Base-by-base conservation (phyloP, 2,113 vertebrate species). In the Festucalex cinctus region DNA sequence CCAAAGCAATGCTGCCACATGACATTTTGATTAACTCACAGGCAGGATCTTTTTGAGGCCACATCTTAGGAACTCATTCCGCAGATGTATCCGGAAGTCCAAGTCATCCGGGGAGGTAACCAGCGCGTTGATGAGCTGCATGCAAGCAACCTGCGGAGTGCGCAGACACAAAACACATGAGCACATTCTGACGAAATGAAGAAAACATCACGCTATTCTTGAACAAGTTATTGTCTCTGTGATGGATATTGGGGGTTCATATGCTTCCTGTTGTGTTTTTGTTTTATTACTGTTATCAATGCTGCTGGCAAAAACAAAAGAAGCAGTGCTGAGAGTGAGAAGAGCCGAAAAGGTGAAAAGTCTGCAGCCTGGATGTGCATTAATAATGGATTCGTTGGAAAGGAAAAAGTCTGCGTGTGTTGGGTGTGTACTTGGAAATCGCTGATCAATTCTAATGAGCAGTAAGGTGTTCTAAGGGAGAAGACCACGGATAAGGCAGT, bases 71-170 rank as follows among this genome's bases (percentile, higher is more conserved):
- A 99, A 95, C 87, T 99, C 97, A 48, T 98, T 99, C 76, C 97
- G 93, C 83, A 99, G 89, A 90, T 99, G 97, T 92, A 99, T 97
- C 93, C 97, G 91, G 90, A 98, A 99, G 89, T 99, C 97, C 65
- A 99, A 90, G 28, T 99, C 97, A 2, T 99, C 96, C 4, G 95
- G 95, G 46, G 92, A 98, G 5, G 97, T 99, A 62, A 98, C 94
- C 69, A 99, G 88, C 26, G 97, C 97, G 26, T 99, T 99, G 89
- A 98, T 99, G 85, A 98, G 89, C 86, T 99, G 97, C 97, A 99
- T 98, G 66, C 97, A 98, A 2, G 96, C 96, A 20, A 95, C 93
- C 97, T 99, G 86, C 22, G 77, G 85, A 20, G 51, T 54, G 22
- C 12, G 22, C 12, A 71, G 12, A 37, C 56, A 64, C 22, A 46